A percentile compares a stretch with the other conserved stretches of the same genome.
phyloP scores from a whole-genome alignment of 92 coral and sea anemone species.

The Anthopleura xanthogrammica region DNA sequence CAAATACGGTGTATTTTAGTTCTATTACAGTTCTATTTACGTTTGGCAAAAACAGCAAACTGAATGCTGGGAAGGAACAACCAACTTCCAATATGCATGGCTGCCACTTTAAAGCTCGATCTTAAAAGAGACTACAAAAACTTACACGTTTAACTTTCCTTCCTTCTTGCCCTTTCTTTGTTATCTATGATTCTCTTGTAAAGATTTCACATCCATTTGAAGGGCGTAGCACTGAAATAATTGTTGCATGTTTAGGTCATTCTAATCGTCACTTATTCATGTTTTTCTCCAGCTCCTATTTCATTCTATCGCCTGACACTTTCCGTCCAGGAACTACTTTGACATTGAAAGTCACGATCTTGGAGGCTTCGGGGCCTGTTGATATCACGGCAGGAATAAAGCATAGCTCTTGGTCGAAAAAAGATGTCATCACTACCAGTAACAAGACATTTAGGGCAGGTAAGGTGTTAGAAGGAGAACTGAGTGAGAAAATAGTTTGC shows the following conservation, averaged over 20 bases:
- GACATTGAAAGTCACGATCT: conserved; percentile 22
- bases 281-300: conserved; percentile 10
- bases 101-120: too few relatives aligned
- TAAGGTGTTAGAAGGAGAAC: neutral
- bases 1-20: too few relatives aligned
- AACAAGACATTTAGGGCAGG: neutral
- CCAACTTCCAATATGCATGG: too few relatives aligned
- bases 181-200: too few relatives aligned
- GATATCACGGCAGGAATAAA: conserved; percentile 39
- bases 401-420: neutral
- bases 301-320: conserved; percentile 8
- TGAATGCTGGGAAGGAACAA: too few relatives aligned
- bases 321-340: neutral
- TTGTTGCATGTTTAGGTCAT: neutral
- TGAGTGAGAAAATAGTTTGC: neutral
- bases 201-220: too few relatives aligned
- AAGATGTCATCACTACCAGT: neutral
- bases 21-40: too few relatives aligned
- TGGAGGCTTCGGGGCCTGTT: conserved; percentile 45
- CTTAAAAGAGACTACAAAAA: too few relatives aligned
- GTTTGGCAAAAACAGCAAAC: too few relatives aligned
- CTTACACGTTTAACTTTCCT: too few relatives aligned
- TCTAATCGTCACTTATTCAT: too few relatives aligned
- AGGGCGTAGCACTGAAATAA: neutral
- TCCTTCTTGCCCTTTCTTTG: too few relatives aligned